Percentiles rank a stretch among this genome's conserved stretches.
Evolutionary conservation across 2,797 vertebrate genomes (phyloP).

Genomic region (Siniperca undulata): DNA sequence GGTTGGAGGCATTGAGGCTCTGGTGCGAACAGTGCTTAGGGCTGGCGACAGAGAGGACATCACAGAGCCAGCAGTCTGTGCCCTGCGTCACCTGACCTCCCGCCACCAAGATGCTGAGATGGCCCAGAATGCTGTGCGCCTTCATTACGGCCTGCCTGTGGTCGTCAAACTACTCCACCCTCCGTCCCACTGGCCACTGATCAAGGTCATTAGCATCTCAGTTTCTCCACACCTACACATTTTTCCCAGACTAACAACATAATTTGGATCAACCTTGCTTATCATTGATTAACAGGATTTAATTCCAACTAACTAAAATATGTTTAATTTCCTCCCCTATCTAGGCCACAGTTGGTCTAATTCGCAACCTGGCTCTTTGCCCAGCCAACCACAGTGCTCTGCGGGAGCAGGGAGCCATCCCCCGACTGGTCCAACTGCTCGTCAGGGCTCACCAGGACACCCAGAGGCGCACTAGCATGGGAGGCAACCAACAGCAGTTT

Average conservation of each 20-base stretch:
- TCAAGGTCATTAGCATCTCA: constrained; percentile 87
- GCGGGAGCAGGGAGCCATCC: constrained; percentile 97
- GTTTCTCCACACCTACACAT: not conserved
- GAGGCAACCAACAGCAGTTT: constrained; percentile 98
- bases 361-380: constrained; percentile 97
- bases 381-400: constrained; percentile 97
- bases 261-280: not conserved
- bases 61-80: constrained; percentile 97
- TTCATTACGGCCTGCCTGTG: constrained; percentile 97
- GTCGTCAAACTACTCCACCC: constrained; percentile 98
- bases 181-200: constrained; percentile 98
- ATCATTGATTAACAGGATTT: not conserved
- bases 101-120: constrained; percentile 98
- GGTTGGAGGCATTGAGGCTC: constrained; percentile 95
- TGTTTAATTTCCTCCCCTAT: not conserved
- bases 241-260: not conserved
- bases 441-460: constrained; percentile 98
- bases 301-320: not conserved
- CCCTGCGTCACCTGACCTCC: constrained; percentile 97
- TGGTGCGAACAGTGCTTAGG: constrained; percentile 96
- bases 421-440: constrained; percentile 94
- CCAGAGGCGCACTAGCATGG: constrained; percentile 98
- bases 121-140: constrained; percentile 98
- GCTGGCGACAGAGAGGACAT: constrained; percentile 98
- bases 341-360: constrained; percentile 97